A percentile compares a stretch with the other conserved stretches of the same genome.
These are phyloP conservation scores for Gobio occitaniae DNA, from an alignment of 2,797 vertebrate species.

Conservation along the genomic window DNA sequence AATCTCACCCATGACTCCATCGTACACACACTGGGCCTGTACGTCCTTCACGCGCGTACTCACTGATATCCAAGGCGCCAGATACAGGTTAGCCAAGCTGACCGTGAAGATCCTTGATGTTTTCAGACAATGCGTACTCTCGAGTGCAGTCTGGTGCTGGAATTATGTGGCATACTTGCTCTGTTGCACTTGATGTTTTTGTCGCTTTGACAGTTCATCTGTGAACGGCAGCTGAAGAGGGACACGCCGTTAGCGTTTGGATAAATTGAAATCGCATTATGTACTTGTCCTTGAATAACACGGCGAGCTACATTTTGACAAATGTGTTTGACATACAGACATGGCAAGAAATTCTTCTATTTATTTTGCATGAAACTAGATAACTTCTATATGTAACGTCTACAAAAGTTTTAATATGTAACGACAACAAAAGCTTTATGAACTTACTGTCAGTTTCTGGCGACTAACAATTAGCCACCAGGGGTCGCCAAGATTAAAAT, in stretches of 20 bases:
- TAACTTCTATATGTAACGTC: neutral
- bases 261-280: neutral
- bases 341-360: neutral
- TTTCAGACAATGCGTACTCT: neutral
- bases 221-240: constrained; percentile 40
- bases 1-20: constrained; percentile 96
- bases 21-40: constrained; percentile 22
- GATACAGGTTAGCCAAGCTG: neutral
- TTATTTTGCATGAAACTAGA: neutral
- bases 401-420: neutral
- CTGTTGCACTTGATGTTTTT: neutral
- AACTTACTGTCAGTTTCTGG: neutral
- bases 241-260: constrained; percentile 46
- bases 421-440: neutral
- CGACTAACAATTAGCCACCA: neutral
- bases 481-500: constrained; percentile 4
- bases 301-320: neutral
- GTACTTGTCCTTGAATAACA: neutral
- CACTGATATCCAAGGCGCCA: neutral
- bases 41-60: constrained; percentile 2
- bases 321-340: neutral
- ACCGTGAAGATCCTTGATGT: neutral
- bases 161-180: constrained; percentile 1
- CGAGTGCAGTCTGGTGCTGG: too few species aligned
- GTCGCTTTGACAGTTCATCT: neutral